Evolutionary conservation across 2,113 vertebrate species (phyloP).

Genomic region (Tamias sibiricus): DNA sequence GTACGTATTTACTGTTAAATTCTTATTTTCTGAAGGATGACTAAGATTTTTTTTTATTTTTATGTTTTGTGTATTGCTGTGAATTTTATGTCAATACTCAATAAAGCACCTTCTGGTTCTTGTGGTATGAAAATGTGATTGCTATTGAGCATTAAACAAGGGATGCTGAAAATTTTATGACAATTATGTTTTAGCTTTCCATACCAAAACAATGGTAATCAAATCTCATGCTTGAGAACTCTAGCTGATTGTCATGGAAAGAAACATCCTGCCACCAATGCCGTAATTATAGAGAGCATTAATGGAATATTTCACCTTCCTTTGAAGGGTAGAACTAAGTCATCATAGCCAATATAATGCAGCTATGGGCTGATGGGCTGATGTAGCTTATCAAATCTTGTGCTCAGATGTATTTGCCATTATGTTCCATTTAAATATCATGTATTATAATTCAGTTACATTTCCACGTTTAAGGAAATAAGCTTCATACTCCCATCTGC

Average conservation of each 20-base stretch:
- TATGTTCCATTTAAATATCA: slow-evolving; percentile 24
- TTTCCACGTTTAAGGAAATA: slow-evolving; percentile 36
- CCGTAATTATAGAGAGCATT: neutral
- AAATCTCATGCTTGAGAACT: slow-evolving; percentile 54
- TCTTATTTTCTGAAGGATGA: neutral
- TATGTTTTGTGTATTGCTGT: neutral
- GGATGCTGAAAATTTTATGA: slow-evolving; percentile 47
- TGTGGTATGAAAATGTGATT: slow-evolving; percentile 36
- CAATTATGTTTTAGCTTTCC: slow-evolving; percentile 20
- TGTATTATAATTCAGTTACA: neutral
- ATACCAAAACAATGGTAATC: slow-evolving; percentile 56
- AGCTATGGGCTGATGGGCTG: neutral
- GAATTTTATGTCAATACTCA: slow-evolving; percentile 31
- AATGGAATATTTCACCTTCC: slow-evolving; percentile 8
- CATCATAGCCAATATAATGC: neutral
- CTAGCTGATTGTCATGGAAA: neutral
- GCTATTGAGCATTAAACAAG: slow-evolving; percentile 32
- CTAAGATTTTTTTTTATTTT: neutral
- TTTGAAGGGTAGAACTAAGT: neutral
- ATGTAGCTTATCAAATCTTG: neutral
- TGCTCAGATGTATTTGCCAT: slow-evolving; percentile 31
- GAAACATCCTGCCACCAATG: neutral
- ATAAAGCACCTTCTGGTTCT: slow-evolving; percentile 14
- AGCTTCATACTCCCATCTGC: neutral
- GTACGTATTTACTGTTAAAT: neutral